These are phyloP conservation scores for Cherax destructor DNA, from an alignment of 1,140 invertebrate species.

Conservation along the genomic window DNA sequence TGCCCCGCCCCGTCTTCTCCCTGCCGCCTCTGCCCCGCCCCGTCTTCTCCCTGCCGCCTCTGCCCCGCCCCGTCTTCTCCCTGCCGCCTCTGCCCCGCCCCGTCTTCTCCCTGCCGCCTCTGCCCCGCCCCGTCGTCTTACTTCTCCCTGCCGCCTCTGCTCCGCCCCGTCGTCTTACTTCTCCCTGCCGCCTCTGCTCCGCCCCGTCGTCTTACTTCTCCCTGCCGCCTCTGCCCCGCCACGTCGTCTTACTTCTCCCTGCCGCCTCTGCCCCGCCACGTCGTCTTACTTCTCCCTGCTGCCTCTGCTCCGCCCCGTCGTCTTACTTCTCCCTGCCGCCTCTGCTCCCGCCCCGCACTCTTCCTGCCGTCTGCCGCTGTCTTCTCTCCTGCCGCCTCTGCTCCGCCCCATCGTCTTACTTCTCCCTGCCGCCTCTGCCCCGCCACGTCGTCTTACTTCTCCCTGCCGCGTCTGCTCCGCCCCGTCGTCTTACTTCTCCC, in stretches of 20 bases:
- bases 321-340: no score
- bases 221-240: background rate
- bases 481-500: no score
- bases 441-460: background rate
- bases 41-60: no score
- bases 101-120: background rate
- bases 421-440: background rate
- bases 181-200: no score
- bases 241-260: background rate
- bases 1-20: background rate
- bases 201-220: no score
- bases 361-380: background rate
- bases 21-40: background rate
- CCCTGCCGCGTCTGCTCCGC: no score
- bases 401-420: background rate
- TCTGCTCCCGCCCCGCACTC: no score
- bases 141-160: background rate
- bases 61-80: no score
- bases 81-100: no score
- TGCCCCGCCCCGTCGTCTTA: background rate
- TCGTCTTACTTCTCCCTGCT: no score
- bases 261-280: background rate
- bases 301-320: no score
- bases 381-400: background rate
- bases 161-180: no score